A percentile compares a stretch with the other conserved stretches of the same genome.
These are phyloP conservation scores for Amblyraja radiata DNA, from an alignment of 2,797 vertebrate genomes.

Conservation along the genomic window DNA sequence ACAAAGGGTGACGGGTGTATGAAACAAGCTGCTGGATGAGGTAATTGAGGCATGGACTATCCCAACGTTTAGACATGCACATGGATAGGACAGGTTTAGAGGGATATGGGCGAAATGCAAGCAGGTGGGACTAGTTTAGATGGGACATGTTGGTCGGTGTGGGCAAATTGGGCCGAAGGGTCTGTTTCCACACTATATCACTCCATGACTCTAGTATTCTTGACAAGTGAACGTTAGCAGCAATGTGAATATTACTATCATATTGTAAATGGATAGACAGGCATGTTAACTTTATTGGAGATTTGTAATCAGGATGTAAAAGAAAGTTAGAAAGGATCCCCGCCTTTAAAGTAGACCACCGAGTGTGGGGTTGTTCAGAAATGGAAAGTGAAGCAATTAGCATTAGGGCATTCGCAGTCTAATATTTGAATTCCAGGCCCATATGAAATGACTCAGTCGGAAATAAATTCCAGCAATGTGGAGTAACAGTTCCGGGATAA, in stretches of 20 bases:
- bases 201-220: not conserved
- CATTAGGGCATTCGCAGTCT: not conserved
- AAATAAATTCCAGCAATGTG: not conserved
- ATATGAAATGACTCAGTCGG: not conserved
- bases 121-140: too few species aligned
- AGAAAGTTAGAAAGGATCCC: not conserved
- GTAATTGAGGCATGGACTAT: too few species aligned
- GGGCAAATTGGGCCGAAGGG: too few species aligned
- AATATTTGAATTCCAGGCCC: not conserved
- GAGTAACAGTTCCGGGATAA: not conserved
- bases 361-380: not conserved
- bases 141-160: too few species aligned
- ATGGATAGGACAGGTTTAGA: too few species aligned
- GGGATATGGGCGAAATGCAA: too few species aligned
- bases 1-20: too few species aligned
- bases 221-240: not conserved
- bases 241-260: not conserved
- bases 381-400: not conserved
- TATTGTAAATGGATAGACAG: not conserved
- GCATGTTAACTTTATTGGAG: not conserved
- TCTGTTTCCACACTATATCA: too few species aligned
- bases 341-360: not conserved
- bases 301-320: not conserved
- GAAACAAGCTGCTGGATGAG: too few species aligned
- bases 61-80: too few species aligned